Evolutionary conservation across 2,113 vertebrate species (phyloP).

Genomic region (Mandrillus leucophaeus): DNA sequence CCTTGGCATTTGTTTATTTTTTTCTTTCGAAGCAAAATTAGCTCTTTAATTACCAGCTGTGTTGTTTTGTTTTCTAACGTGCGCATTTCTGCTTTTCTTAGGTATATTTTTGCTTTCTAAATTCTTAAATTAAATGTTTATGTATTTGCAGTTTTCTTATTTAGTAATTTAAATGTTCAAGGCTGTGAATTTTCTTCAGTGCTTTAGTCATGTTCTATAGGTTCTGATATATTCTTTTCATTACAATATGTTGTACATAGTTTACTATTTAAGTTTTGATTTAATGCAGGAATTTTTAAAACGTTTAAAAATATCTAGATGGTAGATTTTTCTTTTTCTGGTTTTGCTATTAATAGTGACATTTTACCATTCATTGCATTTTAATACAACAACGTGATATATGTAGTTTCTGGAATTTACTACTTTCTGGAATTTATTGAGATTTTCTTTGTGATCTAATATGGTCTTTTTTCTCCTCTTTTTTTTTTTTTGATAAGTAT

Average conservation of each 20-base stretch:
- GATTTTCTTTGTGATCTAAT: background rate
- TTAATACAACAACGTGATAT: background rate
- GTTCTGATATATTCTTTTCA: background rate
- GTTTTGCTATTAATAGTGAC: background rate
- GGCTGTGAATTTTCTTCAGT: background rate
- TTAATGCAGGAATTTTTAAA: background rate
- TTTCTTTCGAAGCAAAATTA: background rate
- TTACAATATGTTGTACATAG: background rate
- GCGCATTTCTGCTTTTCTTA: background rate
- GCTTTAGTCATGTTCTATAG: background rate
- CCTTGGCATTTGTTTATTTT: background rate
- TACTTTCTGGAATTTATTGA: background rate
- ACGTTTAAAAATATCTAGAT: background rate
- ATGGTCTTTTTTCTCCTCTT: background rate
- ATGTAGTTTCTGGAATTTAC: background rate
- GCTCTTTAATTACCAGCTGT: background rate
- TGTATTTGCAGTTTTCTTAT: background rate
- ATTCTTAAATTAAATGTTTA: background rate
- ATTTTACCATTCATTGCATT: background rate
- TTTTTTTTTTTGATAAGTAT: background rate
- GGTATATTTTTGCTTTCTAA: background rate
- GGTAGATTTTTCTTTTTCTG: background rate
- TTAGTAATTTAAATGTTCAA: background rate
- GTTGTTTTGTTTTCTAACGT: background rate
- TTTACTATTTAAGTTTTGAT: background rate